These are phyloP conservation scores for Eupithecia tripunctaria DNA, from an alignment of 2,888 invertebrate genomes.

Conservation along the genomic window DNA sequence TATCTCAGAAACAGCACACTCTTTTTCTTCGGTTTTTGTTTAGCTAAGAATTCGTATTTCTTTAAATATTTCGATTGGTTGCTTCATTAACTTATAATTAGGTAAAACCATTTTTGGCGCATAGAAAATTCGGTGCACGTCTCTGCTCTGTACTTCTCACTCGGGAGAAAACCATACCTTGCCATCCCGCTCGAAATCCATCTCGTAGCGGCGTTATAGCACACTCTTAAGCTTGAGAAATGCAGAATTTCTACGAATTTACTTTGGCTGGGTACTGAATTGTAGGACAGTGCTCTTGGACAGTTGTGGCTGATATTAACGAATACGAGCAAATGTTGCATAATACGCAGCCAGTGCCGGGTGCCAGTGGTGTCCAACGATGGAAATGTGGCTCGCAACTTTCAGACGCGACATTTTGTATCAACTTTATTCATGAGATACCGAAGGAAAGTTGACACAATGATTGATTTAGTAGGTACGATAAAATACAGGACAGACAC, in stretches of 20 bases:
- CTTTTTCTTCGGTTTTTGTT: too few species aligned
- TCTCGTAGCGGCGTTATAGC: too few species aligned
- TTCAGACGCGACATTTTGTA: not conserved
- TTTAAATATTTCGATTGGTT: too few species aligned
- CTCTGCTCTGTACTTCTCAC: too few species aligned
- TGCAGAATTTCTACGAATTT: slow-evolving; percentile 18
- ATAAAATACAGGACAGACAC: not conserved
- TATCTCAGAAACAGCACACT: too few species aligned
- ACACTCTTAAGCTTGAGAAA: too few species aligned
- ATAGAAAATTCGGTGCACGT: too few species aligned
- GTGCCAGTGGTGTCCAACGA: not conserved
- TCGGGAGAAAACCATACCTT: too few species aligned
- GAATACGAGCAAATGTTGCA: slow-evolving; percentile 8
- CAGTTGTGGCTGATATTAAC: slow-evolving; percentile 15
- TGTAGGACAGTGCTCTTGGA: not conserved
- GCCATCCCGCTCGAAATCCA: too few species aligned
- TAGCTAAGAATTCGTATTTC: too few species aligned
- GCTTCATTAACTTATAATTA: too few species aligned
- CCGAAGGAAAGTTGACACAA: not conserved
- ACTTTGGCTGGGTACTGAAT: not conserved
- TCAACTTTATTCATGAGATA: not conserved
- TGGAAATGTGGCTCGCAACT: not conserved
- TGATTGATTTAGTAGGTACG: not conserved
- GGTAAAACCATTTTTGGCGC: too few species aligned
- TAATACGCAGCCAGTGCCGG: not conserved